These are phyloP conservation scores for Ptilodon capucinus DNA, from an alignment of 2,888 invertebrate species.

Conservation along the genomic window DNA sequence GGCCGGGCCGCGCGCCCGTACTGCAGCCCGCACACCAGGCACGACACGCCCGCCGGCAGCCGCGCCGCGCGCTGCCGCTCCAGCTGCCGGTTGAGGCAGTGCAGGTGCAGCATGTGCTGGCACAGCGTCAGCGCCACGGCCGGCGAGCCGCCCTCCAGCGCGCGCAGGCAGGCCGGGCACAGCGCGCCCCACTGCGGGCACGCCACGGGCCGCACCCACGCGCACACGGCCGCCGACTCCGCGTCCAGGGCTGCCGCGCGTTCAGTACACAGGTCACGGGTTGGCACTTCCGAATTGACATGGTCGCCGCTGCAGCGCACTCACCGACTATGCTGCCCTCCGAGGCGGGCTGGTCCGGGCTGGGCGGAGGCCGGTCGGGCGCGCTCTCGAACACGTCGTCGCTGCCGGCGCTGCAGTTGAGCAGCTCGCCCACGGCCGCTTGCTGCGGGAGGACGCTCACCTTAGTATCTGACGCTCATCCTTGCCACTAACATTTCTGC, in stretches of 20 bases:
- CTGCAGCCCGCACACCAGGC: conserved; percentile 92
- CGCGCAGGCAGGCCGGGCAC: conserved; percentile 88
- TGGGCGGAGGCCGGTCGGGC: conserved; percentile 2
- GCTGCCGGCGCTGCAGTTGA: conserved; percentile 87
- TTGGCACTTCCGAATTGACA: background rate
- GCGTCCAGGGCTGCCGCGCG: conserved; percentile 24
- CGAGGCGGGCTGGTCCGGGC: conserved; percentile 12
- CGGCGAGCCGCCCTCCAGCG: conserved; percentile 83
- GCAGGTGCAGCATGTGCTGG: conserved; percentile 90
- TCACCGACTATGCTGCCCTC: conserved; percentile 38
- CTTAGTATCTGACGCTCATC: too few species aligned
- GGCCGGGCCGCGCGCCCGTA: conserved; percentile 83
- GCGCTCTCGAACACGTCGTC: conserved; percentile 85
- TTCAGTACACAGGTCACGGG: too few species aligned
- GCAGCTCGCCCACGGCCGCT: conserved; percentile 84
- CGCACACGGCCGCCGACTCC: conserved; percentile 42
- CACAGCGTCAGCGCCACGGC: conserved; percentile 88
- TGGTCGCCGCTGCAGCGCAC: conserved; percentile 2
- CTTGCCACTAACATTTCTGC: too few species aligned
- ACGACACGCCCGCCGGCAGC: background rate
- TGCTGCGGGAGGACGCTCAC: conserved; percentile 38
- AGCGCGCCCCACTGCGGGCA: conserved; percentile 86
- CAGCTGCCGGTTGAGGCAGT: conserved; percentile 84
- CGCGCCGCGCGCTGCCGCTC: conserved; percentile 80
- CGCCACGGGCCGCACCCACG: conserved; percentile 87